Evolutionary conservation across 92 coral and sea anemone genomes (phyloP).

Genomic region (Zoanthus sociatus): DNA sequence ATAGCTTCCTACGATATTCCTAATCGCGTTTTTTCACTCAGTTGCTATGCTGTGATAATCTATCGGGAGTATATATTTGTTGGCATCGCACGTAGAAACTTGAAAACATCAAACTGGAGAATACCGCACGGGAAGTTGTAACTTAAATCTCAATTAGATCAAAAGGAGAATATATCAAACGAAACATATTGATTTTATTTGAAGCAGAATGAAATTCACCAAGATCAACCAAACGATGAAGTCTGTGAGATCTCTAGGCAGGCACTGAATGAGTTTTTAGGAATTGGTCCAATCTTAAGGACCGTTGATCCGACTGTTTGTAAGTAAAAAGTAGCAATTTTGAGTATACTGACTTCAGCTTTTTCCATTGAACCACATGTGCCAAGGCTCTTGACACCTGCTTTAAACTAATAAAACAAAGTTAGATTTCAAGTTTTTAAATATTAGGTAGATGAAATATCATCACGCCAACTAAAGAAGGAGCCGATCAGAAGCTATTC

Average conservation of each 20-base stretch:
- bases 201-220: background rate
- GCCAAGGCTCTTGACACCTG: conserved; percentile 18
- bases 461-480: background rate
- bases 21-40: background rate
- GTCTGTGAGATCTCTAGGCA: background rate
- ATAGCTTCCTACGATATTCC: conserved; percentile 29
- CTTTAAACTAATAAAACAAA: background rate
- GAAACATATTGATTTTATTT: background rate
- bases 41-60: conserved; percentile 37
- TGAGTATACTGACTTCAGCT: background rate
- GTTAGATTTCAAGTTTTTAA: conserved; percentile 10
- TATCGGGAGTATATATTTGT: background rate
- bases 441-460: background rate
- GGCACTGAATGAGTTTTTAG: background rate
- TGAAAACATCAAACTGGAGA: background rate
- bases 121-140: background rate
- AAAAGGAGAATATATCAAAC: background rate
- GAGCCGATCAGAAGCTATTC: background rate
- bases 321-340: background rate
- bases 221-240: background rate
- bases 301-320: background rate
- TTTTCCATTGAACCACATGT: background rate
- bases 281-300: too few relatives aligned
- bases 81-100: background rate
- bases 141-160: background rate